Base-by-base conservation (phyloP, 2,797 vertebrate species). In the Scarus forsteni region DNA sequence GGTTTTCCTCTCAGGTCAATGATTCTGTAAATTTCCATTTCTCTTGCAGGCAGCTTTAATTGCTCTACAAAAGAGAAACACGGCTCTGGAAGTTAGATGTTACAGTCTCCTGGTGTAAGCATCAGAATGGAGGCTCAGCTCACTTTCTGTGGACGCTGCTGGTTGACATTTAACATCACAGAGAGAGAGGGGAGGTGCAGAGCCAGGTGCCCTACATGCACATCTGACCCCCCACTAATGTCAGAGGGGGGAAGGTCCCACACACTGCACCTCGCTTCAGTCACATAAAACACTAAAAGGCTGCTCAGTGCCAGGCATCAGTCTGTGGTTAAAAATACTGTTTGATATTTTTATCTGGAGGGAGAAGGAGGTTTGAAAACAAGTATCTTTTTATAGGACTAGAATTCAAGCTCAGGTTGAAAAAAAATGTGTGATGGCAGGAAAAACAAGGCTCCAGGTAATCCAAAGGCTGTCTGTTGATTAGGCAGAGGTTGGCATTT, bases 121-220 rank as follows among this genome's bases (percentile, higher is more conserved):
- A 82, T 88, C 63, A 86, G 89, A 92, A 91, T 89, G 70, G 88
- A 89, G 77, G 86, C 85, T 86, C 78, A 75, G 75, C 73, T 87
- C 74, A 83, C 86, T 89, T 89, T 86, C 75, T 88, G 50, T 85
- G 85, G 85, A 88, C 83, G 77, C 80, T 85, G 86, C 85, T 85
- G 81, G 88, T 88, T 94, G 94, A 94, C 94, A 95, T 94, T 94
- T 94, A 93, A 92, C 89, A 92, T 92, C 92, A 92, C 85, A 88
- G 87, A 94, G 93, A 94, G 93, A 91, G 88, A 92, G 88, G 85
- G 94, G 93, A 93, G 91, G 89, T 92, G 86, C 82, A 90, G 88
- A 91, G 92, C 90, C 92, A 93, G 85, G 90, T 93, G 93, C 88
- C 92, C 89, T 89, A 95, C 93, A 94, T 92, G 93, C 89, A 91